A percentile compares a stretch with the other conserved stretches of the same genome.
phyloP scores from a whole-genome alignment of 2,113 vertebrate genomes.

The Lagopus muta region DNA sequence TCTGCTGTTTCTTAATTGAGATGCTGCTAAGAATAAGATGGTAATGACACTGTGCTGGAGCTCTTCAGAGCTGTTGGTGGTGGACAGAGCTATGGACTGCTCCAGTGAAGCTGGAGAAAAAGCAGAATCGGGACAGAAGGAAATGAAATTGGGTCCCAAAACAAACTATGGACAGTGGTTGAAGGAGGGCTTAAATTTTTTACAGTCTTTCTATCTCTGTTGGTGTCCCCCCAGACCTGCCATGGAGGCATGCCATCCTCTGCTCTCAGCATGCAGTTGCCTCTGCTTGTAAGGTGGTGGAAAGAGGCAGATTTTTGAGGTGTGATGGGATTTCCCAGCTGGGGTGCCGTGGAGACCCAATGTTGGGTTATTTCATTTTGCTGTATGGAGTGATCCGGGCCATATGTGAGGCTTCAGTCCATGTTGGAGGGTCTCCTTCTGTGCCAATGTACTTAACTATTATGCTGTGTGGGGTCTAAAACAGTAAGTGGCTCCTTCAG shows the following conservation, averaged over 20 bases:
- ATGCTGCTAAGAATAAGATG: accelerated
- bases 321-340: background rate
- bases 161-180: background rate
- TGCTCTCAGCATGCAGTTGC: background rate
- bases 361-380: no score
- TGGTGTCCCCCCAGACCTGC: background rate
- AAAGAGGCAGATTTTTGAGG: background rate
- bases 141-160: accelerated
- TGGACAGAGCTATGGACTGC: accelerated
- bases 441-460: background rate
- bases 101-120: background rate
- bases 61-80: background rate
- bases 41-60: accelerated
- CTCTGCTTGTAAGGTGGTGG: background rate
- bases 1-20: background rate
- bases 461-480: background rate
- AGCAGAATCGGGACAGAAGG: background rate
- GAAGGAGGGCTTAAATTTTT: background rate
- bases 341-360: no score
- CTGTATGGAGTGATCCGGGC: no score
- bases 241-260: no score
- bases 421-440: no score
- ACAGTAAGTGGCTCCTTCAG: background rate
- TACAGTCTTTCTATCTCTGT: background rate
- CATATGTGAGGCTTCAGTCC: no score